A percentile compares a stretch with the other conserved stretches of the same genome.
phyloP scores from a whole-genome alignment of 2,113 vertebrate species.

The Dermatemys mawii region DNA sequence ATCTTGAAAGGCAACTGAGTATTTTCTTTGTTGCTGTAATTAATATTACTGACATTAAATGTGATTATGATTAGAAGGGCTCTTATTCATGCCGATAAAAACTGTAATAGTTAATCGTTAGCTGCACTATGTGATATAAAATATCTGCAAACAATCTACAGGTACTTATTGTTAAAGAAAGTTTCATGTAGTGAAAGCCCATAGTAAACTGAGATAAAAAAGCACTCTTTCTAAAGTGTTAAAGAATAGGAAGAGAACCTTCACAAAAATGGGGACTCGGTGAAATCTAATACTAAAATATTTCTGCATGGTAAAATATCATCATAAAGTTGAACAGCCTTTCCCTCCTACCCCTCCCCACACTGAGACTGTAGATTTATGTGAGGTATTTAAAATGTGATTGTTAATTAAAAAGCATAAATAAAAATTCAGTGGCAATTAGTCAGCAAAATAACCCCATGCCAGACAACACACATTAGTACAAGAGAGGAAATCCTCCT shows the following conservation, averaged over 20 bases:
- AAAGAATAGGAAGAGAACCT: neutral
- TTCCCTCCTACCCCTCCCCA: neutral
- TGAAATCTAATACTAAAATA: slow-evolving; percentile 52
- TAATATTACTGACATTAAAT: slow-evolving; percentile 66
- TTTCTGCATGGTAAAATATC: slow-evolving; percentile 62
- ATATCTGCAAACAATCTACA: slow-evolving; percentile 20
- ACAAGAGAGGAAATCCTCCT: neutral
- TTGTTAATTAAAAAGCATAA: slow-evolving; percentile 74
- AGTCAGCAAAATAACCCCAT: slow-evolving; percentile 63
- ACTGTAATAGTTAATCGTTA: slow-evolving; percentile 42
- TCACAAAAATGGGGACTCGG: neutral
- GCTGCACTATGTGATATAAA: slow-evolving; percentile 15
- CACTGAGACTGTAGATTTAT: slow-evolving; percentile 33
- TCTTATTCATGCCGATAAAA: slow-evolving; percentile 67
- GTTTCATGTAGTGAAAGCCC: slow-evolving; percentile 13
- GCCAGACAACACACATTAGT: slow-evolving; percentile 41
- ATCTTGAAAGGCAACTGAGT: slow-evolving; percentile 52
- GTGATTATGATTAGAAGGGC: slow-evolving; percentile 46
- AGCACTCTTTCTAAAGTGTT: neutral
- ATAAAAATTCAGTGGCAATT: slow-evolving; percentile 50
- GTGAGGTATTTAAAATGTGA: slow-evolving; percentile 53
- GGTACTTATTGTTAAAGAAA: slow-evolving; percentile 14
- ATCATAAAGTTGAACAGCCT: slow-evolving; percentile 36
- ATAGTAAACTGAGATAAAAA: slow-evolving; percentile 6
- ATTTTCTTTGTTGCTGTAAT: slow-evolving; percentile 59